These are phyloP conservation scores for Lytechinus variegatus DNA, from an alignment of 35 echinoderm and acorn worm genomes.

Conservation along the genomic window DNA sequence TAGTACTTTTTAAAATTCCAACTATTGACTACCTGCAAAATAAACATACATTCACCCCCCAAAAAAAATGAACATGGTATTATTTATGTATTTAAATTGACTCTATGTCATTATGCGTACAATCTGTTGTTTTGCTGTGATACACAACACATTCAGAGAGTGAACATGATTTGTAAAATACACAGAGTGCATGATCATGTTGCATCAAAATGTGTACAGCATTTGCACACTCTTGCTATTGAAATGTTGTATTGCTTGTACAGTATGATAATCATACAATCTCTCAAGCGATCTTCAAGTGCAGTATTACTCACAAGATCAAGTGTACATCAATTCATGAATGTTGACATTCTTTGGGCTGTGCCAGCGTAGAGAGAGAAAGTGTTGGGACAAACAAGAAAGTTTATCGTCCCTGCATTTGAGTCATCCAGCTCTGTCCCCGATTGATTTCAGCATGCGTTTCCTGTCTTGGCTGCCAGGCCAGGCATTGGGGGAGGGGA, in stretches of 20 bases:
- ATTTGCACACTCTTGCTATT: neutral
- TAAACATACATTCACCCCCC: too few relatives aligned
- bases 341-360: neutral
- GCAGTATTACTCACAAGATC: neutral
- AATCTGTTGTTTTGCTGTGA: too few relatives aligned
- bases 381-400: neutral
- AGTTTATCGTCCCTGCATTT: neutral
- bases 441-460: conserved; percentile 11
- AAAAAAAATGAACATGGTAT: too few relatives aligned
- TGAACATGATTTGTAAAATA: too few relatives aligned
- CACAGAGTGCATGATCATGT: neutral
- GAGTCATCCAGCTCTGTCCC: neutral
- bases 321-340: conserved; percentile 5
- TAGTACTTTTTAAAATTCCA: too few relatives aligned
- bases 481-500: neutral
- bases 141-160: too few relatives aligned
- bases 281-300: neutral
- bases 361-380: neutral
- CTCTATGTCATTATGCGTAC: too few relatives aligned
- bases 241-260: too few relatives aligned
- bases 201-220: neutral
- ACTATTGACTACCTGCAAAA: too few relatives aligned
- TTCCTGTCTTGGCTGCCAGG: conserved; percentile 15
- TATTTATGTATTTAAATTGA: too few relatives aligned
- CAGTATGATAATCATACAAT: neutral